A percentile compares a stretch with the other conserved stretches of the same genome.
Conservation (phyloP, 2,888 invertebrate species). For the Leptinotarsa juncta region DNA sequence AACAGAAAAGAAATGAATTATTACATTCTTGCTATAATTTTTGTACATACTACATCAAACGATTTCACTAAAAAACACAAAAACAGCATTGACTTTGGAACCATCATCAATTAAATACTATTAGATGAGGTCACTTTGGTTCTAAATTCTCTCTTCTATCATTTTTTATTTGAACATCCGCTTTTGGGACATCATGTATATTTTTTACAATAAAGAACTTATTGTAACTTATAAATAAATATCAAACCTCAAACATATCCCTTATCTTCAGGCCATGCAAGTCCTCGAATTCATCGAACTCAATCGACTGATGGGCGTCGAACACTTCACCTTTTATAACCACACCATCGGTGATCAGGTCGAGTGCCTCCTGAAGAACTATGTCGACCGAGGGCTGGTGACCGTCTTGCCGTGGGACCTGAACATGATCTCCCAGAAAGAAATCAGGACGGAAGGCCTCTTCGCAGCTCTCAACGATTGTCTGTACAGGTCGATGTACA, state of each 20-base stretch:
- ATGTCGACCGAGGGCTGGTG: slow-evolving; percentile 71
- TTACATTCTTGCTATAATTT: too few relatives aligned
- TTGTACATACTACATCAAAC: too few relatives aligned
- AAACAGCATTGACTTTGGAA: too few relatives aligned
- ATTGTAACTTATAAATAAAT: neutral
- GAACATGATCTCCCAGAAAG: slow-evolving; percentile 87
- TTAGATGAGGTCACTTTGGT: too few relatives aligned
- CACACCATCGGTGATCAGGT: slow-evolving; percentile 85
- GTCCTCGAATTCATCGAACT: slow-evolving; percentile 91
- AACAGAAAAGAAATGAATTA: too few relatives aligned
- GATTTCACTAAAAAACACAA: too few relatives aligned
- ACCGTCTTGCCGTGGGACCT: slow-evolving; percentile 86
- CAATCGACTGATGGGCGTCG: slow-evolving; percentile 84
- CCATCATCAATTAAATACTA: too few relatives aligned
- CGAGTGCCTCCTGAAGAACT: slow-evolving; percentile 72
- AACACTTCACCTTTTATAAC: slow-evolving; percentile 92
- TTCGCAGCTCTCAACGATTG: slow-evolving; percentile 95
- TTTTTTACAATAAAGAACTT: neutral
- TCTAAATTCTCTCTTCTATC: too few relatives aligned
- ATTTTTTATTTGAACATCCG: too few relatives aligned
- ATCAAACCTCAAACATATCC: neutral
- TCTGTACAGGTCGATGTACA: slow-evolving; percentile 89
- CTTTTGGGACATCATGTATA: neutral
- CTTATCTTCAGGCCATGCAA: slow-evolving; percentile 73
- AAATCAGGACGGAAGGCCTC: slow-evolving; percentile 91